Evolutionary conservation across 2,888 invertebrate genomes (phyloP).

Genomic region (Morpho helenor): DNA sequence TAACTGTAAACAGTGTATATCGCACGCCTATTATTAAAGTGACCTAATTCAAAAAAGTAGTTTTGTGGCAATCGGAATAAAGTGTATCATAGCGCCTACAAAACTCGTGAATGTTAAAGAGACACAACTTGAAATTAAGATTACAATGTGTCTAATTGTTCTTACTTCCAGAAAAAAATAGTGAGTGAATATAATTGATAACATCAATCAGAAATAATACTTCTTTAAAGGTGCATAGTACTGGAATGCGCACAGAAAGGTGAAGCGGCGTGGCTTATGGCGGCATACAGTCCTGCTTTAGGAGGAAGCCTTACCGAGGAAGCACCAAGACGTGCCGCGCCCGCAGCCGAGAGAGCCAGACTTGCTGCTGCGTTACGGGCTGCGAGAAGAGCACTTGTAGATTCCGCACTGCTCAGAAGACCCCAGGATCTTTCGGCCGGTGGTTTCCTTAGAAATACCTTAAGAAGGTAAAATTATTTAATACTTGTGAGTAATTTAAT

Average conservation of each 20-base stretch:
- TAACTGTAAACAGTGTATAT: too few relatives aligned
- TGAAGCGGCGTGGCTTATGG: conserved; percentile 95
- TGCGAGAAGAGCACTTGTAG: conserved; percentile 89
- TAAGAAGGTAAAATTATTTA: conserved; percentile 79
- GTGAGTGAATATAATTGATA: too few relatives aligned
- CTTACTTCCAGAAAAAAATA: too few relatives aligned
- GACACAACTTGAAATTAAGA: too few relatives aligned
- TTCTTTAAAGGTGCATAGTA: conserved; percentile 87
- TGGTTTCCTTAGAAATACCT: conserved; percentile 92
- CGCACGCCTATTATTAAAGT: too few relatives aligned
- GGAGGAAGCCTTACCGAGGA: conserved; percentile 90
- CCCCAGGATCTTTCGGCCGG: conserved; percentile 88
- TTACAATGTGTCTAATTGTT: too few relatives aligned
- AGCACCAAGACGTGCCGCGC: conserved; percentile 79
- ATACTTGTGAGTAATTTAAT: too few relatives aligned
- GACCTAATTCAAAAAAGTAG: too few relatives aligned
- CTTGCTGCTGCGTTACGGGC: conserved; percentile 92
- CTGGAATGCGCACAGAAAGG: conserved; percentile 94
- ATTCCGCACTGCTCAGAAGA: conserved; percentile 89
- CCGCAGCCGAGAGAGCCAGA: conserved; percentile 92
- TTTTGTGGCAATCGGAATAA: too few relatives aligned
- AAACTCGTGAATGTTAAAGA: too few relatives aligned
- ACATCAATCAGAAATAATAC: background rate
- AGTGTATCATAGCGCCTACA: too few relatives aligned
- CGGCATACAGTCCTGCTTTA: conserved; percentile 92